These are phyloP conservation scores for Silurus asotus DNA, from an alignment of 2,113 vertebrate genomes.

Conservation along the genomic window DNA sequence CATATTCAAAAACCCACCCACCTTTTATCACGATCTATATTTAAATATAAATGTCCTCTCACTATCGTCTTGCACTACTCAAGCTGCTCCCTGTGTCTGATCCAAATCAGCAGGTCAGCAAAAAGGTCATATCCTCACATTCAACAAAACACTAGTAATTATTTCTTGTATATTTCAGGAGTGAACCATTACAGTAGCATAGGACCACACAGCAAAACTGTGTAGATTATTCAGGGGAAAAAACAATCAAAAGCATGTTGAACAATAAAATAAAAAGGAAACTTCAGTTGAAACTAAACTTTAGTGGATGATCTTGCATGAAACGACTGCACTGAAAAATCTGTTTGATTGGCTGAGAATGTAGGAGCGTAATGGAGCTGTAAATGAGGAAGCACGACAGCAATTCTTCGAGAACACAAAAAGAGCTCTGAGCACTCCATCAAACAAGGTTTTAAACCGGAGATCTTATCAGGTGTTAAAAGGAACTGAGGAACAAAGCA, in stretches of 20 bases:
- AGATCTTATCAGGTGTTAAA: constrained; percentile 56
- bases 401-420: constrained; percentile 15
- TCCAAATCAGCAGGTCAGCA: constrained; percentile 66
- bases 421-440: constrained; percentile 47
- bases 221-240: background rate
- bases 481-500: constrained; percentile 40
- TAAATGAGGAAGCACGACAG: constrained; percentile 42
- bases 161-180: constrained; percentile 55
- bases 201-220: background rate
- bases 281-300: background rate
- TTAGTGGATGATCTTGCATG: constrained; percentile 26
- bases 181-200: constrained; percentile 51
- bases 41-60: constrained; percentile 22
- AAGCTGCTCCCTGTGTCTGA: constrained; percentile 72
- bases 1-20: constrained; percentile 63
- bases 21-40: constrained; percentile 62
- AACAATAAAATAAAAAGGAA: background rate
- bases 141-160: constrained; percentile 61
- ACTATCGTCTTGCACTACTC: constrained; percentile 47
- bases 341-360: constrained; percentile 26
- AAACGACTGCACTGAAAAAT: constrained; percentile 31
- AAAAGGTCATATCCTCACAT: constrained; percentile 65
- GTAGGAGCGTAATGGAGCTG: constrained; percentile 19
- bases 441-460: constrained; percentile 33
- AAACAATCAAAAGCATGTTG: background rate